A percentile compares a stretch with the other conserved stretches of the same genome.
Conservation (phyloP, 2,797 vertebrate genomes). For the Catamblyrhynchus diadema region DNA sequence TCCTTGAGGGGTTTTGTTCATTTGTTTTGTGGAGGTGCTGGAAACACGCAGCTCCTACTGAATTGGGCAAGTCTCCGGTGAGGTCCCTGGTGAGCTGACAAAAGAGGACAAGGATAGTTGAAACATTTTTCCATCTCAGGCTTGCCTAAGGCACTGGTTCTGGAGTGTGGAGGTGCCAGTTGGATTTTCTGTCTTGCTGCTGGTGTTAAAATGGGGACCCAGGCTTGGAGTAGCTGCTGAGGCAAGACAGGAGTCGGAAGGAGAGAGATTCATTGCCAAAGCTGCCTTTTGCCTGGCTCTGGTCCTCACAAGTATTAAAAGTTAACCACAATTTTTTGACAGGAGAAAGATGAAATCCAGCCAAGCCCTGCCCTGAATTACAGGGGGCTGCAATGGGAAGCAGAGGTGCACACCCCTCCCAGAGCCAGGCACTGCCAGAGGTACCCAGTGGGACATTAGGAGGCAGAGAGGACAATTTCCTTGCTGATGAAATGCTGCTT, state of each 20-base stretch:
- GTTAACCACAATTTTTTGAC: neutral
- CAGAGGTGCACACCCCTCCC: neutral
- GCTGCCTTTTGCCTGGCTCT: neutral
- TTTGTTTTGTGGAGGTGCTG: neutral
- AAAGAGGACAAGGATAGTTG: neutral
- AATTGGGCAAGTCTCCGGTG: neutral
- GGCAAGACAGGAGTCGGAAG: neutral
- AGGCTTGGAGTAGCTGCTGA: neutral
- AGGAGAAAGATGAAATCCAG: neutral
- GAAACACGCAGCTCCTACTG: neutral
- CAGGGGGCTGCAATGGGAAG: neutral
- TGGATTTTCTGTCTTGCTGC: neutral
- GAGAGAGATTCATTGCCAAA: neutral
- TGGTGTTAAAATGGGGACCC: neutral
- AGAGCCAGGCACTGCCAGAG: neutral
- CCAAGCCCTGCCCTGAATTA: neutral
- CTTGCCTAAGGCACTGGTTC: neutral
- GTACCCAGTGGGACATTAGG: neutral
- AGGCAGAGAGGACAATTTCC: neutral
- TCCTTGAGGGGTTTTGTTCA: neutral
- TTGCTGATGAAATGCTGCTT: conserved; percentile 40
- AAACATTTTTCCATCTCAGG: neutral
- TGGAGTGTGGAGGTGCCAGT: neutral
- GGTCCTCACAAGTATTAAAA: neutral
- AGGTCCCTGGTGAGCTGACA: neutral